Evolutionary conservation across 2,888 invertebrate genomes (phyloP).

Genomic region (Callosobruchus maculatus): DNA sequence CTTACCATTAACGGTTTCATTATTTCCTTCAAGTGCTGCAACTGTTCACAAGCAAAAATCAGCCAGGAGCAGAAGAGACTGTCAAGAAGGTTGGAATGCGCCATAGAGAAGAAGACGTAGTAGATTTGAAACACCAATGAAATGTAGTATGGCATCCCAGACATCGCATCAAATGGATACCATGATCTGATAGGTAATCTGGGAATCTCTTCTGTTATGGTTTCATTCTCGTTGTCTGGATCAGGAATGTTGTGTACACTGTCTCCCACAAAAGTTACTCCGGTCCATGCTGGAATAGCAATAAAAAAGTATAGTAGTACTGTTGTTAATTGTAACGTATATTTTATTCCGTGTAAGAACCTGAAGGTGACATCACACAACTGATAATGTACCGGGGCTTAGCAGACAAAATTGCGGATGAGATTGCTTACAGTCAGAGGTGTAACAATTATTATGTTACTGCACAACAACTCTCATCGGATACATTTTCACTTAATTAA

Average conservation of each 20-base stretch:
- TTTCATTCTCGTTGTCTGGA: conserved; percentile 68
- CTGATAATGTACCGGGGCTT: too few relatives aligned
- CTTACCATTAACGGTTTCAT: conserved; percentile 76
- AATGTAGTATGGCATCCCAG: conserved; percentile 64
- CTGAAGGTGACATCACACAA: too few relatives aligned
- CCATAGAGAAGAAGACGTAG: conserved; percentile 46
- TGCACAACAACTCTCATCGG: too few relatives aligned
- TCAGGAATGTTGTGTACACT: conserved; percentile 65
- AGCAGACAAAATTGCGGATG: too few relatives aligned
- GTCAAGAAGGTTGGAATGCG: conserved; percentile 58
- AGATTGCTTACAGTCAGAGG: too few relatives aligned
- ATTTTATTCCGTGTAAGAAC: too few relatives aligned
- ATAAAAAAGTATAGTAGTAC: too few relatives aligned
- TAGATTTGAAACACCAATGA: conserved; percentile 54
- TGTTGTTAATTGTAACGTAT: too few relatives aligned
- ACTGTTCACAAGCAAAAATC: conserved; percentile 81
- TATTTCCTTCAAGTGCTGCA: conserved; percentile 80
- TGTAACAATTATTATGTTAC: too few relatives aligned
- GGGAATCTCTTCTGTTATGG: conserved; percentile 65
- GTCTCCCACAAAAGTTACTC: conserved; percentile 76
- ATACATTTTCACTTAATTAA: too few relatives aligned
- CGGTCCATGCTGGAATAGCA: conserved; percentile 63
- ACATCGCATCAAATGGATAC: conserved; percentile 75
- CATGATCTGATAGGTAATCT: conserved; percentile 71
- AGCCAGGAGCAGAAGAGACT: conserved; percentile 82